Base-by-base conservation (phyloP, 2,113 vertebrate species). In the Xiphophorus couchianus region DNA sequence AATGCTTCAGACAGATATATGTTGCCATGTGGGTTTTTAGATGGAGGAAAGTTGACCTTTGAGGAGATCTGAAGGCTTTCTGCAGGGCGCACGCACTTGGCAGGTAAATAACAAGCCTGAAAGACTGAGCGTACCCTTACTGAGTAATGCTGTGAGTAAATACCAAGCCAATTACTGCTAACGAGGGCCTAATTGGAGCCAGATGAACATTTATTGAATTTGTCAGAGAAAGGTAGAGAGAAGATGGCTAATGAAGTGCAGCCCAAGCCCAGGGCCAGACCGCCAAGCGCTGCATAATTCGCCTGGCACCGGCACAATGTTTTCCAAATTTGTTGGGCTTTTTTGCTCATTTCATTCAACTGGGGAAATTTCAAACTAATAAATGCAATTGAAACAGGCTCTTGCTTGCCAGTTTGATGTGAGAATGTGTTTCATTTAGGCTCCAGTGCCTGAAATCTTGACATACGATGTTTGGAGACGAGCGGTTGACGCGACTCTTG, bases 111-210 rank as follows among this genome's bases (percentile, higher is more conserved):
- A 84, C 73, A 72, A 75, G 63, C 75, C 82, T 71, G 84, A 78
- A 72, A 77, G 63, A 76, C 73, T 81, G 73, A 83, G 35, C 2
- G 68, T 9, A 58, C 51, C 51, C 51, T 25, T 29, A 80, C 68
- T 80, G 88, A 88, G 89, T 91, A 89, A 89, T 86, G 77, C 84
- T 91, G 89, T 92, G 93, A 91, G 92, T 92, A 91, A 93, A 94
- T 93, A 92, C 84, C 86, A 72, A 68, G 63, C 86, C 93, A 92
- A 92, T 93, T 93, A 92, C 61, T 39, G 71, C 89, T 93, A 93
- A 94, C 84, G 86, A 85, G 83, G 77, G 64, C 80, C 86, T 91
- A 90, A 94, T 86, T 86, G 75, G 87, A 91, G 84, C 84, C 91
- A 94, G 89, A 87, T 89, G 91, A 85, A 69, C 78, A 80, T 86